Base-by-base conservation (phyloP, 2,113 vertebrate genomes). In the Chlamydotis undulata region DNA sequence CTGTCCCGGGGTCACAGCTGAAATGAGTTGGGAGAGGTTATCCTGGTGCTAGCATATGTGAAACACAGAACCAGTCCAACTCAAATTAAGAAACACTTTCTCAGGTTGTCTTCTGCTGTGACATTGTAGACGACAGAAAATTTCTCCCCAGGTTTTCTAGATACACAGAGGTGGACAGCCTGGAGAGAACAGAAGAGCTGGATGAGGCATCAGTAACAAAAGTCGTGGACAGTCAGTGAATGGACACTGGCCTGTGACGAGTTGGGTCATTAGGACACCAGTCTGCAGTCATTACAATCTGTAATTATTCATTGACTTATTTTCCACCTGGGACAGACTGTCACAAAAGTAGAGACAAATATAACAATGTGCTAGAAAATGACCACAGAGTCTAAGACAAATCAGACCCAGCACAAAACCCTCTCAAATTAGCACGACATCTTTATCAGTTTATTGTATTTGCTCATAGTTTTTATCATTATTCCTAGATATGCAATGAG, bases 1-100 rank as follows among this genome's bases (percentile, higher is more conserved):
- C 85, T 64, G 47, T 79, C 87, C 77, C 29, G 69, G 59, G 93
- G 82, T 94, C 93, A 63, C 70, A 49, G 35, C 74, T 45, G 74
- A 69, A 89, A 84, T 67, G 39, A 94, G 57, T 31, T 56, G 80
- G 70, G 84, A 70, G 49, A n/a, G 41, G 45, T 65, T 37, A 33
- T 49, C 47, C 47, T 86, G 67, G 23, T 9, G 26, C 15, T 43
- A 55, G 9, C 56, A 23, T 12, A 17, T 55, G 24, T 56, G 21
- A 23, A 45, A 28, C 35, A 6, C 17, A 63, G 47, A 87, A 49
- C 35, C 9, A 33, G 23, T 57, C 43, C 90, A 85, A 3, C 28
- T 39, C 56, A n/a, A 26, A 69, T 43, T 49, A 50, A 24, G 47
- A 74, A 75, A 65, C 35, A 11, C 8, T 61, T 31, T 28, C 25